These are phyloP conservation scores for Turdus rufiventris DNA, from an alignment of 2,113 vertebrate genomes.

Conservation along the genomic window DNA sequence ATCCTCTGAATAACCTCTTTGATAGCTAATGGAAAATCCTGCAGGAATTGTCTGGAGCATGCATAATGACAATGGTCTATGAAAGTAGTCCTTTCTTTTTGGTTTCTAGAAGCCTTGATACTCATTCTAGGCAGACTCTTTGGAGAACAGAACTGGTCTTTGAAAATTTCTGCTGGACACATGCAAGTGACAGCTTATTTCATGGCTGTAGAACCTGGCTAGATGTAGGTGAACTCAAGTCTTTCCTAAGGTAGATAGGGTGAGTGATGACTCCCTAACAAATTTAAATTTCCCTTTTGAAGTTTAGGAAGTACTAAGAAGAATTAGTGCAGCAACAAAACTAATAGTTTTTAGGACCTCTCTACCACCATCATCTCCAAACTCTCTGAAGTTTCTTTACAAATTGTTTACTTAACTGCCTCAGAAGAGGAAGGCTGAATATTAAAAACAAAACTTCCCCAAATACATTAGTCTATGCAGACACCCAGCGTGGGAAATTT, in stretches of 20 bases:
- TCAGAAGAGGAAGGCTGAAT: neutral
- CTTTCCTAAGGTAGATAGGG: neutral
- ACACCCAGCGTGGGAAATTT: neutral
- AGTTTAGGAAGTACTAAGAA: neutral
- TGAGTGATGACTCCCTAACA: neutral
- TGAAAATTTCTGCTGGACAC: neutral
- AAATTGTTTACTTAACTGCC: neutral
- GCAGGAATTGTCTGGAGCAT: neutral
- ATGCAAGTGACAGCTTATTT: neutral
- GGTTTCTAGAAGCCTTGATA: neutral
- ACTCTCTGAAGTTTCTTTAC: neutral
- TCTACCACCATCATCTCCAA: rapidly evolving
- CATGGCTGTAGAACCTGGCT: neutral
- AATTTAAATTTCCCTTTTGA: neutral
- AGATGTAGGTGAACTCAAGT: neutral
- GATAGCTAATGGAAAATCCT: neutral
- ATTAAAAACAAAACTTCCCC: neutral
- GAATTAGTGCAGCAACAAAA: neutral
- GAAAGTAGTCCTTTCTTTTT: neutral
- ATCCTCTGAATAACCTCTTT: neutral
- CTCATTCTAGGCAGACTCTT: neutral
- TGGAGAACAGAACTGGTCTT: neutral
- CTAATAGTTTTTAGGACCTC: neutral
- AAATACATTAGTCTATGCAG: neutral
- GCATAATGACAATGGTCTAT: neutral